Conservation (phyloP, 2,888 invertebrate species). For the Pollenia angustigena region DNA sequence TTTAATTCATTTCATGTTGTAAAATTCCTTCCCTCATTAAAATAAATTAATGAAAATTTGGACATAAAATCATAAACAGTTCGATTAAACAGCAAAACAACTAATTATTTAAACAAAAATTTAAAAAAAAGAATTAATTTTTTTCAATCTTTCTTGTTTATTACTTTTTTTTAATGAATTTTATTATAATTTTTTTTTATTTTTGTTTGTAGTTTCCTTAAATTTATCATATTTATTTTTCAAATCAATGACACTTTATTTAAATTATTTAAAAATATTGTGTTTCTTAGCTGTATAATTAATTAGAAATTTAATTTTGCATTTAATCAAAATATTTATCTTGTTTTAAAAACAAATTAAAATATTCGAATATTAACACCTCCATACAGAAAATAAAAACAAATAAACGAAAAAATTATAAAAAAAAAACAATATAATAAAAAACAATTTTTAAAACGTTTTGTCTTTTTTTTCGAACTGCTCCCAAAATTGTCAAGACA, state of each 20-base stretch:
- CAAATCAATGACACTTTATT: constrained; percentile 24
- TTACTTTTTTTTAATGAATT: too few relatives aligned
- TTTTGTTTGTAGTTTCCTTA: neutral
- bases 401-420: neutral
- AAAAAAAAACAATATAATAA: constrained; percentile 1
- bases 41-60: too few relatives aligned
- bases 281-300: constrained; percentile 31
- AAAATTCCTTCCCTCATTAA: too few relatives aligned
- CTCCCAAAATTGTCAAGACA: constrained; percentile 62
- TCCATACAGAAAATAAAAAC: constrained; percentile 17
- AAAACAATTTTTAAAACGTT: constrained; percentile 32
- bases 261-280: neutral
- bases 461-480: constrained; percentile 40
- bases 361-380: constrained; percentile 50
- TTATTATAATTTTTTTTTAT: too few relatives aligned
- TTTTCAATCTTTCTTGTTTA: too few relatives aligned
- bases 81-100: too few relatives aligned
- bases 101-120: too few relatives aligned
- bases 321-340: constrained; percentile 3
- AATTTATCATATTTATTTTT: neutral
- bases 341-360: constrained; percentile 25
- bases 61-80: too few relatives aligned
- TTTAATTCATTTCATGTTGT: too few relatives aligned
- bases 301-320: constrained; percentile 34
- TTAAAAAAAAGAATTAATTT: too few relatives aligned